phyloP scores from a whole-genome alignment of 2,797 vertebrate species.

The Geotrypetes seraphini region DNA sequence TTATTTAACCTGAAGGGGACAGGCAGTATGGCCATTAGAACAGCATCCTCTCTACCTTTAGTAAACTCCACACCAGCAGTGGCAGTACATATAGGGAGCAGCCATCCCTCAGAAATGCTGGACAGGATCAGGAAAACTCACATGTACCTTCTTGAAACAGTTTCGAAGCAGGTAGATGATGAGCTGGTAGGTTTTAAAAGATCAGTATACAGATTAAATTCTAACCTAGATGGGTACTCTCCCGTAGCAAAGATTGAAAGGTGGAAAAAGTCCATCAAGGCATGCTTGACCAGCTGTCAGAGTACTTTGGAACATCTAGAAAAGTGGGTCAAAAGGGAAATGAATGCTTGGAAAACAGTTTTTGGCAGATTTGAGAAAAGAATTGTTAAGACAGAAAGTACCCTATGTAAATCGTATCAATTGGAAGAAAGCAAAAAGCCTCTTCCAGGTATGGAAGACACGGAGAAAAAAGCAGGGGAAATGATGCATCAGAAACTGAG shows the following conservation, averaged over 20 bases:
- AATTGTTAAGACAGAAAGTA: conserved; percentile 19
- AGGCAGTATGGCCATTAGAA: background rate
- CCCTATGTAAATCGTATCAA: background rate
- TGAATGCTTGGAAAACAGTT: conserved; percentile 67
- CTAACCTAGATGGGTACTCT: conserved; percentile 60
- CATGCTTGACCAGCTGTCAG: conserved; percentile 59
- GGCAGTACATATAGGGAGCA: conserved; percentile 66
- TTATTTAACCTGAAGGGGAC: background rate
- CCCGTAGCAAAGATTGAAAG: conserved; percentile 54
- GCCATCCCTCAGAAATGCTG: conserved; percentile 58
- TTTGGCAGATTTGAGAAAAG: conserved; percentile 64
- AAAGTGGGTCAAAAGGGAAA: conserved; percentile 68
- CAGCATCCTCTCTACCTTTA: background rate
- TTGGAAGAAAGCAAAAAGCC: conserved; percentile 3
- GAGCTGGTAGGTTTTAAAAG: conserved; percentile 64
- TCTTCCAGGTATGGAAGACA: background rate
- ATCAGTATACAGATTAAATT: conserved; percentile 61
- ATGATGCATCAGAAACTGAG: conserved; percentile 3
- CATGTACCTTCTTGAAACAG: conserved; percentile 58
- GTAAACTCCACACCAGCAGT: conserved; percentile 29
- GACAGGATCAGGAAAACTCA: conserved; percentile 63
- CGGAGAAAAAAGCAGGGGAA: conserved; percentile 6
- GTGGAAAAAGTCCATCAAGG: conserved; percentile 67
- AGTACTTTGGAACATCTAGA: conserved; percentile 63
- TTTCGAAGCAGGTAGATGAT: conserved; percentile 61